phyloP scores from a whole-genome alignment of 1,140 invertebrate species.

The Drosophila subobscura region DNA sequence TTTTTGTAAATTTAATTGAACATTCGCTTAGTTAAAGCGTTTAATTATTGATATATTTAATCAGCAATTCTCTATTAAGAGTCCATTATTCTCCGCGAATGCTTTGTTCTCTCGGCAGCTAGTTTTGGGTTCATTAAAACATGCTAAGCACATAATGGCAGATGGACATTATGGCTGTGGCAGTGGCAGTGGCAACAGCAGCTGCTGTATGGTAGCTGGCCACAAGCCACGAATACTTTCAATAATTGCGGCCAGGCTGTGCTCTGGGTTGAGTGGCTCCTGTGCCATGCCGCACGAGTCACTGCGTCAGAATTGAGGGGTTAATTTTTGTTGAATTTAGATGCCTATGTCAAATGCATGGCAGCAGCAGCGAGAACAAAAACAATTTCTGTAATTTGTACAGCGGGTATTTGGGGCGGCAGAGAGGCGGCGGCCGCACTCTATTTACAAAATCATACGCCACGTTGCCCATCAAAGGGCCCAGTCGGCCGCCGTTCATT shows the following conservation, averaged over 20 bases:
- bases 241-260: constrained; percentile 57
- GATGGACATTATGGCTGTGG: constrained; percentile 40
- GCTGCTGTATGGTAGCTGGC: constrained; percentile 36
- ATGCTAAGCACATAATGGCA: constrained; percentile 68
- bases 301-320: constrained; percentile 40
- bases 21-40: constrained; percentile 15
- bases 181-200: neutral
- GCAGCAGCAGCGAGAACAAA: constrained; percentile 28
- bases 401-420: constrained; percentile 12
- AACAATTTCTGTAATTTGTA: constrained; percentile 29
- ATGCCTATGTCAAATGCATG: constrained; percentile 55
- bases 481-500: constrained; percentile 12
- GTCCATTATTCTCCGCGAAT: neutral
- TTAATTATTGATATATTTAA: constrained; percentile 15
- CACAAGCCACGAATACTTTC: constrained; percentile 68
- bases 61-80: constrained; percentile 3
- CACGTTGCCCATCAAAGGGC: constrained; percentile 46
- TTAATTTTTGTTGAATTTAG: constrained; percentile 65
- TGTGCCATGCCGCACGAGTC: constrained; percentile 47
- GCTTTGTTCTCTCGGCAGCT: constrained; percentile 18
- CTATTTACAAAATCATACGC: constrained; percentile 58
- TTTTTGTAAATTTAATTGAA: too few species aligned
- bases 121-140: constrained; percentile 73
- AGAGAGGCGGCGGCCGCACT: constrained; percentile 10
- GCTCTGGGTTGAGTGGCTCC: constrained; percentile 37